These are phyloP conservation scores for Takifugu rubripes DNA, from an alignment of 2,797 vertebrate species.

Conservation along the genomic window DNA sequence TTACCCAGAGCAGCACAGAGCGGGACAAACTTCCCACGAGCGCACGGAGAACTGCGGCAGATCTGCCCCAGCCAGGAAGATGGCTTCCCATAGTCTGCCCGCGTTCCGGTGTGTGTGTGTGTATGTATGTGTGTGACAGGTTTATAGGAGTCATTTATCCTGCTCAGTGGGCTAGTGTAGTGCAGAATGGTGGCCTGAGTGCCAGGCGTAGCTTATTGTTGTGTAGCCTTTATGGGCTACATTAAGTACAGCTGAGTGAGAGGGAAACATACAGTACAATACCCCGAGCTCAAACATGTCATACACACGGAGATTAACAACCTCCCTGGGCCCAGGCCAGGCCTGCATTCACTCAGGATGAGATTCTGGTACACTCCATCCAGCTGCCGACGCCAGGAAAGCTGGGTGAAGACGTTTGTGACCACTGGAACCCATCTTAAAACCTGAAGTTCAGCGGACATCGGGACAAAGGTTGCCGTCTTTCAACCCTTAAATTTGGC, in stretches of 20 bases:
- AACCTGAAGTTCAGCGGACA: conserved; percentile 8
- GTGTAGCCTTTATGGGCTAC: conserved; percentile 80
- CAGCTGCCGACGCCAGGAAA: conserved; percentile 21
- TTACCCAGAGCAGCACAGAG: conserved; percentile 28
- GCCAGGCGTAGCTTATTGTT: conserved; percentile 77
- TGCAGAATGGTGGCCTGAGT: conserved; percentile 75
- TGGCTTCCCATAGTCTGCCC: conserved; percentile 67
- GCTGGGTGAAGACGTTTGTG: neutral
- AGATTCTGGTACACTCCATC: conserved; percentile 46
- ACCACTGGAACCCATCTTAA: neutral
- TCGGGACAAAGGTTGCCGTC: too few species aligned
- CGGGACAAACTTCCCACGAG: conserved; percentile 59
- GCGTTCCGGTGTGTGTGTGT: conserved; percentile 52
- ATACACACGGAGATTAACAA: conserved; percentile 75
- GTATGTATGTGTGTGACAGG: conserved; percentile 68
- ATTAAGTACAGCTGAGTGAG: conserved; percentile 81
- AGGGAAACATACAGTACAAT: conserved; percentile 77
- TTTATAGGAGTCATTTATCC: conserved; percentile 79
- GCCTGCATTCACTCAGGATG: conserved; percentile 58
- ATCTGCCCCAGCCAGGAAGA: conserved; percentile 55
- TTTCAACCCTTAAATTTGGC: too few species aligned
- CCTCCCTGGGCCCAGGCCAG: conserved; percentile 59
- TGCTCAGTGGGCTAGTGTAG: conserved; percentile 75
- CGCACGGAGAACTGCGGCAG: conserved; percentile 45
- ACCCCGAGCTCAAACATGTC: conserved; percentile 76